Evolutionary conservation across 1,140 invertebrate genomes (phyloP).

Genomic region (Melitaea cinxia): DNA sequence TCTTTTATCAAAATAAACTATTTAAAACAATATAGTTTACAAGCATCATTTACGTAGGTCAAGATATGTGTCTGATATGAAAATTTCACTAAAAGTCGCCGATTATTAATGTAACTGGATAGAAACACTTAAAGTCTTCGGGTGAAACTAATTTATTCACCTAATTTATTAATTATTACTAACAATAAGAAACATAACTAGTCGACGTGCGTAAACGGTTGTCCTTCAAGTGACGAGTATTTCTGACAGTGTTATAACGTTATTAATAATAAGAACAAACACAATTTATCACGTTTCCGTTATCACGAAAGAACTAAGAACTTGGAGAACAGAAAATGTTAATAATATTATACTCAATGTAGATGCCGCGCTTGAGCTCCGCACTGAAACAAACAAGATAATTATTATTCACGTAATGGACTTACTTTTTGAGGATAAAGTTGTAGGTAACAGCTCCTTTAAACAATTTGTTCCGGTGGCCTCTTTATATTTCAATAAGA

Average conservation of each 20-base stretch:
- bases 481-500: constrained; percentile 35
- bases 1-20: constrained; percentile 34
- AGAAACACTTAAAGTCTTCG: constrained; percentile 22
- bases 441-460: constrained; percentile 37
- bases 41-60: constrained; percentile 27
- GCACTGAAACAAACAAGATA: constrained; percentile 70
- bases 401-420: constrained; percentile 56
- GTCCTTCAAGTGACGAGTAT: constrained; percentile 25
- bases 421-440: constrained; percentile 41
- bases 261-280: constrained; percentile 47
- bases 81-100: constrained; percentile 5
- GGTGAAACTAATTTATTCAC: constrained; percentile 16
- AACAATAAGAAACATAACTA: constrained; percentile 24
- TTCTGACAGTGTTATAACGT: constrained; percentile 21
- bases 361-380: constrained; percentile 60
- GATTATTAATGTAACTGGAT: constrained; percentile 21
- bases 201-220: constrained; percentile 23
- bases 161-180: constrained; percentile 14
- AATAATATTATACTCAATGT: constrained; percentile 68
- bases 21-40: constrained; percentile 32
- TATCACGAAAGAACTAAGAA: constrained; percentile 60
- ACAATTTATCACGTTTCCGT: constrained; percentile 77
- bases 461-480: constrained; percentile 30
- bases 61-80: constrained; percentile 48
- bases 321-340: constrained; percentile 65